Evolutionary conservation across 2,888 invertebrate species (phyloP).

Genomic region (Adineta ricciae): DNA sequence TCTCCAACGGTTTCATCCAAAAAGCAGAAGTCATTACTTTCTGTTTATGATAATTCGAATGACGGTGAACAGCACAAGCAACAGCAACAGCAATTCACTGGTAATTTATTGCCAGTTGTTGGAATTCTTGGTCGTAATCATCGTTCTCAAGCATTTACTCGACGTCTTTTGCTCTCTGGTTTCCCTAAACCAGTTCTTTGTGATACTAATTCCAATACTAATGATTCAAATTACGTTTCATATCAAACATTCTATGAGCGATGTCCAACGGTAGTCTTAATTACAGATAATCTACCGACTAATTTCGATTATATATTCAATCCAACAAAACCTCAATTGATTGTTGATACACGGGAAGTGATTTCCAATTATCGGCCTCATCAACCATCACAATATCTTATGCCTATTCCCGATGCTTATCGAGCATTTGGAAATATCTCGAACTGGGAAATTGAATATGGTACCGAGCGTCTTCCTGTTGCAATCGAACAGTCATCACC

Average conservation of each 20-base stretch:
- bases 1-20: neutral
- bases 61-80: neutral
- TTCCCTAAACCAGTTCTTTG: neutral
- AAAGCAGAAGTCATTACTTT: neutral
- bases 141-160: neutral
- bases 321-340: neutral
- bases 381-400: neutral
- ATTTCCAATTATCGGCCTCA: neutral
- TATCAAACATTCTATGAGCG: neutral
- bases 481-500: neutral
- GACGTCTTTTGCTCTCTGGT: neutral
- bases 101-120: neutral
- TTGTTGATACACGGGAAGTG: neutral
- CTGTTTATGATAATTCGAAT: conserved; percentile 14
- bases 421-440: conserved; percentile 11
- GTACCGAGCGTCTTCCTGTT: neutral
- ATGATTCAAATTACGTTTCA: neutral
- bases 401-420: neutral
- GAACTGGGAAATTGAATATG: conserved; percentile 1
- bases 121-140: neutral
- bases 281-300: neutral
- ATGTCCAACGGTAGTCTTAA: neutral
- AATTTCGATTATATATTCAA: neutral
- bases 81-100: neutral
- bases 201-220: neutral